A percentile compares a stretch with the other conserved stretches of the same genome.
phyloP scores from a whole-genome alignment of 37 sponge, comb jelly and placozoan genomes.

The Agelas oroides region DNA sequence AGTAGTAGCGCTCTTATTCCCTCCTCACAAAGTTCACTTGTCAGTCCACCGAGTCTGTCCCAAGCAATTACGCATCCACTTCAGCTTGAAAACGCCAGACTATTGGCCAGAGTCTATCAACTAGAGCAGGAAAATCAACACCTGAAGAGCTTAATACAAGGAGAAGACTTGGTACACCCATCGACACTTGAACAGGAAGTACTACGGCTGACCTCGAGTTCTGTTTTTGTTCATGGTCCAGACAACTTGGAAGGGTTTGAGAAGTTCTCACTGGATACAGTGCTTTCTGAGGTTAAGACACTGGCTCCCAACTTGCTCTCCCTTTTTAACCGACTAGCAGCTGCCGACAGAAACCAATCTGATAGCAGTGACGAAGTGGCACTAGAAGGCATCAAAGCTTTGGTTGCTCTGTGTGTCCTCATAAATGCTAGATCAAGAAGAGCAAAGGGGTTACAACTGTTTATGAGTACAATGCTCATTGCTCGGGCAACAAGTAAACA shows the following conservation, averaged over 20 bases:
- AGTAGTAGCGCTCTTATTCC: no score
- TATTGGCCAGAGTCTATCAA: no score
- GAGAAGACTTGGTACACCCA: no score
- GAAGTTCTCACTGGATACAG: not conserved
- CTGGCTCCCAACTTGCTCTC: not conserved
- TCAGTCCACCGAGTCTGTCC: no score
- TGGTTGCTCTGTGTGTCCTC: not conserved
- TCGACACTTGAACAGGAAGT: no score
- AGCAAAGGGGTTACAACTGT: conserved; percentile 14
- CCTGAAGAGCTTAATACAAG: no score
- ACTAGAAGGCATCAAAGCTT: no score
- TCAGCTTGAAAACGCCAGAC: no score
- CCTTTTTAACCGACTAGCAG: not conserved
- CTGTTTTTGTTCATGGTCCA: not conserved
- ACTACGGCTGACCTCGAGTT: no score
- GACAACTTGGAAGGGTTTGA: conserved; percentile 6
- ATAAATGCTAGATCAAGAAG: conserved; percentile 2
- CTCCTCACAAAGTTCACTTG: no score
- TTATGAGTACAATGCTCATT: conserved; percentile 8
- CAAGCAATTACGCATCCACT: no score
- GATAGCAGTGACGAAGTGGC: not conserved
- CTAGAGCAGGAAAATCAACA: no score
- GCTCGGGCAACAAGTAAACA: conserved; percentile 9
- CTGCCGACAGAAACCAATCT: not conserved
- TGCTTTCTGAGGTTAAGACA: not conserved